Evolutionary conservation across 1,140 invertebrate species (phyloP).

Genomic region (Rhynchophorus ferrugineus): DNA sequence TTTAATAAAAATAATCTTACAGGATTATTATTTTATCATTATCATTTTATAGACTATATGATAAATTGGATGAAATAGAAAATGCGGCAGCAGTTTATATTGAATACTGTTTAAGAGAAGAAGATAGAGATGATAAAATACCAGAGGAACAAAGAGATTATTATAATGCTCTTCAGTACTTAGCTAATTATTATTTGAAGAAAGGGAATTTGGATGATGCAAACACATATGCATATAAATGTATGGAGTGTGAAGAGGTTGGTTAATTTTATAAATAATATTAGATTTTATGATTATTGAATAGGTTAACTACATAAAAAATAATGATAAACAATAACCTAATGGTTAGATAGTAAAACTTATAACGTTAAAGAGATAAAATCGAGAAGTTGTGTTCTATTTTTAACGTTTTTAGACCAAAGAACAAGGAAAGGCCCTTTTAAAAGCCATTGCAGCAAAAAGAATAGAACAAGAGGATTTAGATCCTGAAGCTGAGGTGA

Average conservation of each 20-base stretch:
- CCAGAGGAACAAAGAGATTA: slow-evolving; percentile 68
- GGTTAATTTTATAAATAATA: too few species aligned
- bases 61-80: slow-evolving; percentile 75
- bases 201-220: slow-evolving; percentile 77
- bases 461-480: slow-evolving; percentile 42
- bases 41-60: slow-evolving; percentile 62
- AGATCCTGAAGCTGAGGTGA: slow-evolving; percentile 16
- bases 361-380: too few species aligned
- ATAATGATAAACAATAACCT: too few species aligned
- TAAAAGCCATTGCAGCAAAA: slow-evolving; percentile 71
- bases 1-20: neutral
- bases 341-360: too few species aligned
- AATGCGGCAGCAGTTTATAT: slow-evolving; percentile 86
- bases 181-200: slow-evolving; percentile 84
- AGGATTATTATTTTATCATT: slow-evolving; percentile 14
- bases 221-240: slow-evolving; percentile 87
- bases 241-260: slow-evolving; percentile 74
- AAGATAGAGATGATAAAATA: slow-evolving; percentile 38
- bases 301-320: too few species aligned
- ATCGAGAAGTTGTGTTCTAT: too few species aligned
- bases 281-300: too few species aligned
- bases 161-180: slow-evolving; percentile 78
- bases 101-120: slow-evolving; percentile 78
- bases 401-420: slow-evolving; percentile 59
- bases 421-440: slow-evolving; percentile 81